phyloP scores from a whole-genome alignment of 2,888 invertebrate genomes.

The Stenotaenia linearis region DNA sequence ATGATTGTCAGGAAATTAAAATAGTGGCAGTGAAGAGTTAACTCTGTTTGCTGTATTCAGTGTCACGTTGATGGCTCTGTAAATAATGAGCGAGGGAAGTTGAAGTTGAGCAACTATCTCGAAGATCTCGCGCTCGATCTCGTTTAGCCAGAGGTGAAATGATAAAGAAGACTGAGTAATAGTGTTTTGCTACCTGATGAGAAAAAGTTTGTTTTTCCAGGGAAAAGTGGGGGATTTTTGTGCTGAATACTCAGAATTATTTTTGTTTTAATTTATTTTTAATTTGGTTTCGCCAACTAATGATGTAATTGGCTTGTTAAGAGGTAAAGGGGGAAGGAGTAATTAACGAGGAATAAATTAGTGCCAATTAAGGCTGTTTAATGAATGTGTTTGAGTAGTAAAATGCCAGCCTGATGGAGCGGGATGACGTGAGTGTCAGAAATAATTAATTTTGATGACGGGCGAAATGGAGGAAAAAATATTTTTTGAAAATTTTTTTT shows the following conservation, averaged over 20 bases:
- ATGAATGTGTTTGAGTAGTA: neutral
- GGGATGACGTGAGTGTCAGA: neutral
- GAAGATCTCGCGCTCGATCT: neutral
- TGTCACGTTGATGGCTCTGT: neutral
- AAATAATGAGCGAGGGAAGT: neutral
- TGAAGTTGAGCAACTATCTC: neutral
- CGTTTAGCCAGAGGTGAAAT: conserved; percentile 4
- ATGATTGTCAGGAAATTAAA: conserved; percentile 31
- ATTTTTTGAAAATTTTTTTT: neutral
- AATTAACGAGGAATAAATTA: conserved; percentile 9
- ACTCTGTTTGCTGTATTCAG: neutral
- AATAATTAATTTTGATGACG: conserved; percentile 9
- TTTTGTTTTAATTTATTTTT: neutral
- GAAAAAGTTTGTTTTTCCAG: neutral
- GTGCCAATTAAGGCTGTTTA: conserved; percentile 4
- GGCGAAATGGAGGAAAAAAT: neutral
- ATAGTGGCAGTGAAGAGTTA: neutral
- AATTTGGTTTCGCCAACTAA: neutral
- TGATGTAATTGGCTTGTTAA: conserved; percentile 5
- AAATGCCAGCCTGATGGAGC: neutral
- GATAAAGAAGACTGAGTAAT: conserved; percentile 1
- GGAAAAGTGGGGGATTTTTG: neutral
- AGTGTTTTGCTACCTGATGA: neutral
- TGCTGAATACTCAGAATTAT: neutral
- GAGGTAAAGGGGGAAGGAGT: neutral